phyloP scores from a whole-genome alignment of 2,113 vertebrate genomes.

The Damaliscus lunatus region DNA sequence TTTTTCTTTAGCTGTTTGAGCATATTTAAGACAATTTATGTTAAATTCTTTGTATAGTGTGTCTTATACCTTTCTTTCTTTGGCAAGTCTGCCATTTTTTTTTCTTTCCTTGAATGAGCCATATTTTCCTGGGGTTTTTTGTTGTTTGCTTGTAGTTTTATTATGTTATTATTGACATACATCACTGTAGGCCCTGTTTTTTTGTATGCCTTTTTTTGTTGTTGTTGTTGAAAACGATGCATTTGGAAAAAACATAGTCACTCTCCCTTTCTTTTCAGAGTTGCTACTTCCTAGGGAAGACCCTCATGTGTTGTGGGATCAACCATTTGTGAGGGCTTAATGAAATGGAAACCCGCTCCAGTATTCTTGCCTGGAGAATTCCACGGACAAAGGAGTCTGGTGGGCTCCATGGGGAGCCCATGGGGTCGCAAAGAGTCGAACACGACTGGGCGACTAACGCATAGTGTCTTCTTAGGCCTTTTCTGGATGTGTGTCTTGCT shows the following conservation, averaged over 20 bases:
- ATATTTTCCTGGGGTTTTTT: background rate
- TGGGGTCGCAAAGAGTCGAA: no score
- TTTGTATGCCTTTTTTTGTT: background rate
- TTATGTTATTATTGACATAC: background rate
- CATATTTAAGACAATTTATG: background rate
- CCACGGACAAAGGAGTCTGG: no score
- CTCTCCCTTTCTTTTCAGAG: background rate
- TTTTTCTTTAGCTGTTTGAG: background rate
- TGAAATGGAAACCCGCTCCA: no score
- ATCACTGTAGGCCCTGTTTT: background rate
- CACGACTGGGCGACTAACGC: no score
- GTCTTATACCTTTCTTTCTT: background rate
- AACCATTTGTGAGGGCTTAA: background rate
- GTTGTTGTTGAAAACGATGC: background rate
- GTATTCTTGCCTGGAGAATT: no score
- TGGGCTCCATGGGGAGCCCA: no score
- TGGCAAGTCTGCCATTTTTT: background rate
- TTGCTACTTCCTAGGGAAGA: background rate
- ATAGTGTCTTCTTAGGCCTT: background rate
- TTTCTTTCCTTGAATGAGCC: background rate
- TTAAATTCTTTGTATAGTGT: background rate
- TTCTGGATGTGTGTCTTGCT: background rate
- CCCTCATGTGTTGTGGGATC: background rate
- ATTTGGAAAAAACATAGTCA: background rate
- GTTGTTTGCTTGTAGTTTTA: background rate